Base-by-base conservation (phyloP, 2,113 vertebrate genomes). In the Bostrychus sinensis region DNA sequence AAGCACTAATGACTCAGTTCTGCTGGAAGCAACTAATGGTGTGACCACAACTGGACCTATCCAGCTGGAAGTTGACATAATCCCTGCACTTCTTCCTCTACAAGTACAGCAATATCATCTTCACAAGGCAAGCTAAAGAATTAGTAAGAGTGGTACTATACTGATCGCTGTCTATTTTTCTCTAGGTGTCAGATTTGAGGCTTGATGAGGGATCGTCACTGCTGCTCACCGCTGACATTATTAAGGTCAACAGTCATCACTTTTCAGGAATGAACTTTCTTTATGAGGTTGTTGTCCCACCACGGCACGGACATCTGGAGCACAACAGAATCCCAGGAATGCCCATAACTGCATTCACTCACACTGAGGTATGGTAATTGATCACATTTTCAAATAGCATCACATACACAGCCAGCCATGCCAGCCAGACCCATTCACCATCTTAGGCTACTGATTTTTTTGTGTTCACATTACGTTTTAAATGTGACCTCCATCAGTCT, bases 121-220 rank as follows among this genome's bases (percentile, higher is more conserved):
- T 25, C 45, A 46, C 22, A 48, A 46, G 9, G 22, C 3, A 42
- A n/a, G n/a, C n/a, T n/a, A n/a, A n/a, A n/a, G n/a, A n/a, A n/a
- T n/a, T n/a, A n/a, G 30, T 32, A 32, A 8, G 5, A 32, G 8
- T 32, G 30, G 1, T 0, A 39, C n/a, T 25, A n/a, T 14, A 3
- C 1, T 79, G 5, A 57, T 5, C 10, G 51, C n/a, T 54, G n/a
- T 12, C 39, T 69, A 34, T 39, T 12, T 53, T 48, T 56, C 38
- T 63, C 12, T 19, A 85, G 88, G 82, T 88, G 41, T 81, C 72
- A 45, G 61, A 82, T 41, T 81, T 97, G 54, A 94, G 91, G 12
- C 77, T 96, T 23, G 80, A 74, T n/a, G 95, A 97, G 89, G 94
- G 94, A 3, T 89, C 91, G 1, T 94, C 91, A 0, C 89, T 80